Evolutionary conservation across 2,888 invertebrate genomes (phyloP).

Genomic region (Clusia tigrina): DNA sequence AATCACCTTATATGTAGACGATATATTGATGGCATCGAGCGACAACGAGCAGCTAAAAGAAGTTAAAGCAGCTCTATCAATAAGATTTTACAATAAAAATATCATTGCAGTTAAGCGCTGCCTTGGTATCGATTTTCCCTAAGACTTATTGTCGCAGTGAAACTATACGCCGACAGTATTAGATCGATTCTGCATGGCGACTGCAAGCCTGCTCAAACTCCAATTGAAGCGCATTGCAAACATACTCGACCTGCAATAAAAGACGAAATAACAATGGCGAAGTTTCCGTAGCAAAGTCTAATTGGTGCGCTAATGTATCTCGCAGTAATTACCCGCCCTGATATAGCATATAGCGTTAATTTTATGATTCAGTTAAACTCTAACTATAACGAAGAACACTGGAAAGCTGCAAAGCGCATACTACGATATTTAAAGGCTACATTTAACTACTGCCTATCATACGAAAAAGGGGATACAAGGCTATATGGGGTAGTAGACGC

Average conservation of each 20-base stretch:
- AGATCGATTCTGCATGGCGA: slow-evolving; percentile 29
- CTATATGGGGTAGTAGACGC: slow-evolving; percentile 33
- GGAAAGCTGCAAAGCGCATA: slow-evolving; percentile 34
- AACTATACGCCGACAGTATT: slow-evolving; percentile 30
- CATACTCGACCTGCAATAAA: slow-evolving; percentile 9
- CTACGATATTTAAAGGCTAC: slow-evolving; percentile 32
- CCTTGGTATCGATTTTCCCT: not conserved
- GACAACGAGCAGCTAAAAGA: slow-evolving; percentile 22
- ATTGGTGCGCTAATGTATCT: slow-evolving; percentile 33
- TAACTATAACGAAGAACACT: slow-evolving; percentile 29
- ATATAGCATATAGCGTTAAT: slow-evolving; percentile 26
- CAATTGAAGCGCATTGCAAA: slow-evolving; percentile 25
- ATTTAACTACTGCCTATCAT: slow-evolving; percentile 25
- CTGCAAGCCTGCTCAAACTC: slow-evolving; percentile 28
- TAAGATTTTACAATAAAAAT: slow-evolving; percentile 34
- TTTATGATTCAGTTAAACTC: slow-evolving; percentile 31
- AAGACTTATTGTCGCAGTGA: slow-evolving; percentile 6
- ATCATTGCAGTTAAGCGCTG: slow-evolving; percentile 28
- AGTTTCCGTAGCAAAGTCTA: slow-evolving; percentile 31
- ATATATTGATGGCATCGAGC: slow-evolving; percentile 34
- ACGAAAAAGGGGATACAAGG: slow-evolving; percentile 10
- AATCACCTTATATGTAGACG: slow-evolving; percentile 31
- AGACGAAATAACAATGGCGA: slow-evolving; percentile 26
- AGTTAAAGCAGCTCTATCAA: slow-evolving; percentile 22
- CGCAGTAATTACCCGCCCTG: slow-evolving; percentile 28